Percentiles rank a stretch among this genome's conserved stretches.
These are phyloP conservation scores for Scatophagus argus DNA, from an alignment of 2,113 vertebrate genomes.

Conservation along the genomic window DNA sequence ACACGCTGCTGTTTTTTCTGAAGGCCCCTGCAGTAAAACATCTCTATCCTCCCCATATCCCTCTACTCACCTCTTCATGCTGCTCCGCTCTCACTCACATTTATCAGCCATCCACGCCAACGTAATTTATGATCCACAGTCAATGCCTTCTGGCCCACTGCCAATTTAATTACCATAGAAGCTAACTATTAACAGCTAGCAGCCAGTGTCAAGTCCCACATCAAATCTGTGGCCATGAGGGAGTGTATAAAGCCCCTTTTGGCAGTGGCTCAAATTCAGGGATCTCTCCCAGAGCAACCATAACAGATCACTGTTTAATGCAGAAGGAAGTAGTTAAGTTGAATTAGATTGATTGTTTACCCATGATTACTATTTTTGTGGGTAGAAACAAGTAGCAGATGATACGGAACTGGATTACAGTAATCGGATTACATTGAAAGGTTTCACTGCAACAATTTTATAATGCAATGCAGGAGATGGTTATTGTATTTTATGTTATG, in stretches of 20 bases:
- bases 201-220: conserved; percentile 49
- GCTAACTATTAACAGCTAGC: conserved; percentile 78
- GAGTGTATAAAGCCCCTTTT: conserved; percentile 45
- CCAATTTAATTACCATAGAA: conserved; percentile 84
- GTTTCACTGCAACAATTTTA: not conserved
- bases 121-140: conserved; percentile 65
- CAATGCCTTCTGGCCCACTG: conserved; percentile 62
- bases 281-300: conserved; percentile 24
- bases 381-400: not conserved
- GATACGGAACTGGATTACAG: not conserved
- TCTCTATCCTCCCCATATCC: conserved; percentile 14
- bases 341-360: conserved; percentile 32
- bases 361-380: not conserved
- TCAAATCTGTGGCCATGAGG: conserved; percentile 44
- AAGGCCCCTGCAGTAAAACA: conserved; percentile 45
- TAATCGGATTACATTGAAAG: conserved; percentile 6
- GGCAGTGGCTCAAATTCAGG: conserved; percentile 40
- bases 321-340: conserved; percentile 16
- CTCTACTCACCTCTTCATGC: conserved; percentile 36
- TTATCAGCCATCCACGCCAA: conserved; percentile 33
- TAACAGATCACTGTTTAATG: conserved; percentile 54
- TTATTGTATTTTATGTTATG: not conserved
- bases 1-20: conserved; percentile 19
- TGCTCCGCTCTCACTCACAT: conserved; percentile 36
- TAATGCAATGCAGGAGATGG: not conserved